Base-by-base conservation (phyloP, 2,888 invertebrate species). In the Cephus runcator region DNA sequence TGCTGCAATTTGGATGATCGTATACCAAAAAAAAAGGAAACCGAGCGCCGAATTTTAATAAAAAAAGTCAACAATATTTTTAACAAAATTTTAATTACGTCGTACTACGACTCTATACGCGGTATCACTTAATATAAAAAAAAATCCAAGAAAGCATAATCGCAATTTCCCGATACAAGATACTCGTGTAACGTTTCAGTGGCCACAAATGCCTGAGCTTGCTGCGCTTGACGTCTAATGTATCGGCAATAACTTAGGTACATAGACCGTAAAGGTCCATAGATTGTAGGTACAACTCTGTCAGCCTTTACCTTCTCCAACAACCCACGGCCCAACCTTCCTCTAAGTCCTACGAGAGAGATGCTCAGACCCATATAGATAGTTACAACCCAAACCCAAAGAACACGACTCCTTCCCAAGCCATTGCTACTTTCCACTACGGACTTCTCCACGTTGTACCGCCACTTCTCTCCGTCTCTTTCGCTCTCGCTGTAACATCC, bases 171-270 rank as follows among this genome's bases (percentile, higher is more conserved):
- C 6, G 15, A 15, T 6, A 40, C 40, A 40, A 40, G 40, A 40
- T 74, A 35, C 74, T 31, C 36, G 30, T 35, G 35, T 75, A 81
- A 77, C 69, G 73, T 77, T 73, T 75, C 77, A 76, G 75, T 69
- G 69, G 77, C 73, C 34, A 75, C 34, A 75, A 75, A 75, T 75
- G 40, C 15, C 40, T 40, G 77, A 78, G 79, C 76, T 69, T 69
- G 76, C 88, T 88, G 88, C 85, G 83, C 82, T 82, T 87, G 88
- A 88, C 88, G 87, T 87, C 80, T 87, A 88, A 87, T 85, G 88
- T 86, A 87, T 87, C 85, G 85, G 88, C 88, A 86, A 88, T 88
- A 88, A 88, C 85, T 88, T 85, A 88, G 84, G 85, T 84, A 81
- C 69, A 12, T 30, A n/a, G 31, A 69, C 30, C 69, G 69, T 33